Percentiles rank a stretch among this genome's conserved stretches.
Conservation (phyloP, 1,140 invertebrate genomes). For the Hetaerina americana region DNA sequence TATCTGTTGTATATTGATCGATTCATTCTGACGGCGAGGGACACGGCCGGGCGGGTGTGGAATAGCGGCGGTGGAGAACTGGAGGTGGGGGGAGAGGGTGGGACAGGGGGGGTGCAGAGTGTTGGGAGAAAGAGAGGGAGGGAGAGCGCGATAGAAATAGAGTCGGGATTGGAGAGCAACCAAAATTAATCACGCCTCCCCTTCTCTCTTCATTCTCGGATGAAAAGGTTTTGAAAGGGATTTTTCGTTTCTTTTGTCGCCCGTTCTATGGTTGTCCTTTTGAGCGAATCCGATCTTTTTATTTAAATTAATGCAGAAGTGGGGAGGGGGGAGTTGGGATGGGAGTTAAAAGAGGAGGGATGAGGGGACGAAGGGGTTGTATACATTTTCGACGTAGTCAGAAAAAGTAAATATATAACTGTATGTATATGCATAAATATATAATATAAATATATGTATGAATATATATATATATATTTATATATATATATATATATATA, state of each 20-base stretch:
- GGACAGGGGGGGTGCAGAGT: neutral
- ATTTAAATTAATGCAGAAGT: constrained; percentile 1
- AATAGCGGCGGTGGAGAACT: neutral
- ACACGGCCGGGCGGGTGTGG: too few relatives aligned
- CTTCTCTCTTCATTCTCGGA: neutral
- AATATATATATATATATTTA: too few relatives aligned
- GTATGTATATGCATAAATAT: too few relatives aligned
- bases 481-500: too few relatives aligned
- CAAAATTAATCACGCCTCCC: neutral
- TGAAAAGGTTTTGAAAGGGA: neutral
- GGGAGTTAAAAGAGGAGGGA: too few relatives aligned
- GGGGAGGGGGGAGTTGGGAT: too few relatives aligned
- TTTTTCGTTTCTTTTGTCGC: neutral
- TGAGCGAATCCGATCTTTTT: neutral
- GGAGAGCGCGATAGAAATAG: neutral
- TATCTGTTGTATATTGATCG: neutral
- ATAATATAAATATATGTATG: too few relatives aligned
- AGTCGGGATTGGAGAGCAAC: neutral
- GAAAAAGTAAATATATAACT: neutral
- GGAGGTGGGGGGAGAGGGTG: neutral
- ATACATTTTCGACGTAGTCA: neutral
- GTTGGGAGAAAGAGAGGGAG: neutral
- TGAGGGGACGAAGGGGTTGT: too few relatives aligned
- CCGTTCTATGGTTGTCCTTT: neutral
- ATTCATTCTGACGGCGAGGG: neutral